Percentiles rank a stretch among this genome's conserved stretches.
These are phyloP conservation scores for Elgonia sp. DNA, from an alignment of 2,888 invertebrate genomes.

Conservation along the genomic window DNA sequence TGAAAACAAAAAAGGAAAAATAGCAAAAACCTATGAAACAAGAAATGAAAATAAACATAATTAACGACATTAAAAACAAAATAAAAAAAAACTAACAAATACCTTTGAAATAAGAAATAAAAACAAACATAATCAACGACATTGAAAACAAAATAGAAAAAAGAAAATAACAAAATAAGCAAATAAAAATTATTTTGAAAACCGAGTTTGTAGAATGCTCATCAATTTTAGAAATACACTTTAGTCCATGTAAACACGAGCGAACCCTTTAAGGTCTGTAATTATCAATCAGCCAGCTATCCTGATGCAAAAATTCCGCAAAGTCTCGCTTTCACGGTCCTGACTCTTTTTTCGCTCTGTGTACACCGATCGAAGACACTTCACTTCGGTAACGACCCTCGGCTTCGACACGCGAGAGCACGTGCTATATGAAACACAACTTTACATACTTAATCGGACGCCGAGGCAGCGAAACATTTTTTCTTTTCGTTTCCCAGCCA, in stretches of 20 bases:
- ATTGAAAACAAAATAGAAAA: too few relatives aligned
- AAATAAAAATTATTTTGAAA: background rate
- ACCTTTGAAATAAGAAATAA: too few relatives aligned
- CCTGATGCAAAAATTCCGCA: conserved; percentile 19
- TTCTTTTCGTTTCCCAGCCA: conserved; percentile 46
- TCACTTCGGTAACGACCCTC: conserved; percentile 61
- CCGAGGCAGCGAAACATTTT: conserved; percentile 57
- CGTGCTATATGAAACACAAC: conserved; percentile 49
- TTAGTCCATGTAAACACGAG: conserved; percentile 11
- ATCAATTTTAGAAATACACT: background rate
- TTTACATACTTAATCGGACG: conserved; percentile 66
- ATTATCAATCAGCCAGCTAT: conserved; percentile 52
- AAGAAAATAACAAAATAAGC: too few relatives aligned
- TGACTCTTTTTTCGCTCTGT: conserved; percentile 29
- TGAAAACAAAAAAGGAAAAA: too few relatives aligned
- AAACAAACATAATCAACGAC: too few relatives aligned
- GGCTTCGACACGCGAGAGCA: conserved; percentile 70
- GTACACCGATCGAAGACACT: conserved; percentile 61
- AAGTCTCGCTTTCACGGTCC: conserved; percentile 44
- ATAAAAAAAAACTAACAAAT: too few relatives aligned
- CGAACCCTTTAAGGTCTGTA: conserved; percentile 22
- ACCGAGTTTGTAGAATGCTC: background rate
- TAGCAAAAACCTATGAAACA: too few relatives aligned
- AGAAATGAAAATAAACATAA: too few relatives aligned
- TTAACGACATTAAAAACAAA: too few relatives aligned